Base-by-base conservation (phyloP, 1,140 invertebrate species). In the Gerris buenoi region DNA sequence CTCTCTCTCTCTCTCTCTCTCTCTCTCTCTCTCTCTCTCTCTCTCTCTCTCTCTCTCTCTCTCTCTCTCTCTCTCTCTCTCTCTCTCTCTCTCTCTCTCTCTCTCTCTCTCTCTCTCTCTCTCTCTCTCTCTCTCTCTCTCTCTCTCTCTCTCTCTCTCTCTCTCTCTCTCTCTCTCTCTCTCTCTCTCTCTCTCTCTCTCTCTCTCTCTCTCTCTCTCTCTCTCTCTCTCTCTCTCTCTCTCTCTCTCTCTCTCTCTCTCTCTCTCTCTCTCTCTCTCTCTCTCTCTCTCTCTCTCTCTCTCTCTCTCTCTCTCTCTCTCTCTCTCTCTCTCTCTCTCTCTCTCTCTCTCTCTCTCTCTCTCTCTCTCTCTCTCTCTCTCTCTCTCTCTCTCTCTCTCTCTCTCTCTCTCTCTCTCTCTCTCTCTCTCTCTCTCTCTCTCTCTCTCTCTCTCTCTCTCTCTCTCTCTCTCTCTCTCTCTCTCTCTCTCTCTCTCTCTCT, bases 51-150 rank as follows among this genome's bases (percentile, higher is more conserved):
- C 10, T 5, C 14, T 26, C 25, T 5, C 15, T 13, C 10, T 13
- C 3, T n/a, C 3, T 13, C 62, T 5, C 13, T 27, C 13, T 23
- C 10, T 25, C 23, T 63, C 10, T 27, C 13, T n/a, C 3, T 63
- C 10, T 63, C 10, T 2, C 13, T 25, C 25, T 27, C 25, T 25
- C 14, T 13, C 25, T 63, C 26, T 63, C 25, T 5, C 3, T 5
- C 15, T n/a, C 13, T 14, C 62, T 63, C 13, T 15, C 13, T 25
- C 15, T 63, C 13, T 63, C 73, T 76, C 72, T 75, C 72, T 68
- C 65, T 67, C 62, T 67, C 33, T 61, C 68, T 71, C 60, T 62
- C 33, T 68, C 68, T 67, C 67, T 71, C 67, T 25, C 27, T 25
- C 33, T 28, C 58, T 68, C 63, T 66, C 61, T 59, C 18, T 65